phyloP scores from a whole-genome alignment of 2,113 vertebrate genomes.

The Eurypyga helias region DNA sequence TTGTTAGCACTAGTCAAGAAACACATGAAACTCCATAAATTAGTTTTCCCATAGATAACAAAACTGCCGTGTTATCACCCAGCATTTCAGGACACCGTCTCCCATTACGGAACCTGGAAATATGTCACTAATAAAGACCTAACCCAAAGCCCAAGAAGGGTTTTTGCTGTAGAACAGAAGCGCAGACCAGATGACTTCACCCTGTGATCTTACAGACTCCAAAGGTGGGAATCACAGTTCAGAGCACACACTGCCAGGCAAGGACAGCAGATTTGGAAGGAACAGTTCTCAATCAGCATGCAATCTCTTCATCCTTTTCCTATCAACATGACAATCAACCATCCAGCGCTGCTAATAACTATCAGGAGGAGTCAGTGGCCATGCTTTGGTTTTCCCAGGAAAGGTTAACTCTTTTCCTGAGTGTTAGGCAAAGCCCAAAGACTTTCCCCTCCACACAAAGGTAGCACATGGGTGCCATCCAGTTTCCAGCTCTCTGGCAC shows the following conservation, averaged over 20 bases:
- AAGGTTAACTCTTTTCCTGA: not conserved
- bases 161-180: not conserved
- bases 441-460: not conserved
- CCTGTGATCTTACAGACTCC: fast-evolving
- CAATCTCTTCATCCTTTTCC: not conserved
- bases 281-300: not conserved
- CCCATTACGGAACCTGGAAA: not conserved
- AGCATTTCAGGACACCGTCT: not conserved
- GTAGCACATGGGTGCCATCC: not conserved
- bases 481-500: not conserved
- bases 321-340: not conserved
- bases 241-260: not conserved
- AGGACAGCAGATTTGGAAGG: not conserved
- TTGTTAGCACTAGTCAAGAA: not conserved
- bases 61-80: not conserved
- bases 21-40: not conserved
- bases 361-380: not conserved
- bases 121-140: not conserved
- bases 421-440: not conserved
- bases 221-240: not conserved
- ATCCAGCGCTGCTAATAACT: not conserved
- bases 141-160: not conserved
- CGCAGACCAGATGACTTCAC: not conserved
- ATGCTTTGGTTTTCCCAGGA: not conserved
- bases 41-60: not conserved